phyloP scores from a whole-genome alignment of 2,113 vertebrate species.

The Pteronura brasiliensis region DNA sequence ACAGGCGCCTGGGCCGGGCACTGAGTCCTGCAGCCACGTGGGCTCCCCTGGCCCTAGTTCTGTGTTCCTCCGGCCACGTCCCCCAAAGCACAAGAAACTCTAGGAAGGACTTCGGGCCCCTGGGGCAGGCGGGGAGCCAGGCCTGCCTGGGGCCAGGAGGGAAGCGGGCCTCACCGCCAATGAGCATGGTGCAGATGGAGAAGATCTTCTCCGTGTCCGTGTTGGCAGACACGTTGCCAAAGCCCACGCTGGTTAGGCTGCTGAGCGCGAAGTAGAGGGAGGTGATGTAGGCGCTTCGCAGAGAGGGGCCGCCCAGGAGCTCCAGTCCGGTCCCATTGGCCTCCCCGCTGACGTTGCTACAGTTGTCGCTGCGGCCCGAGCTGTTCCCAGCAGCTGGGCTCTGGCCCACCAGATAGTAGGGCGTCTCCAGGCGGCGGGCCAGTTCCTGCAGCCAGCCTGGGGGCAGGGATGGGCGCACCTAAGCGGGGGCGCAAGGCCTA shows the following conservation, averaged over 20 bases:
- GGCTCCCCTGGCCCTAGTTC: background rate
- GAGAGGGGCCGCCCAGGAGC: constrained; percentile 78
- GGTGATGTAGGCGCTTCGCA: constrained; percentile 82
- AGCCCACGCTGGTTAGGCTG: constrained; percentile 83
- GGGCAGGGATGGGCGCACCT: background rate
- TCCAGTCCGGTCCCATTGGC: constrained; percentile 70
- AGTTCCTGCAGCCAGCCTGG: constrained; percentile 83
- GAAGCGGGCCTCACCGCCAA: constrained; percentile 76
- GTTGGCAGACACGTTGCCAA: constrained; percentile 83
- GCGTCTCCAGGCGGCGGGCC: constrained; percentile 79
- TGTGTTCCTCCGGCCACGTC: background rate
- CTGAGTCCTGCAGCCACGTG: background rate
- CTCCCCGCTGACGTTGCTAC: constrained; percentile 51
- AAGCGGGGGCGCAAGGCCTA: background rate
- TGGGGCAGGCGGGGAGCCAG: background rate
- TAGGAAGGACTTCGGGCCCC: background rate
- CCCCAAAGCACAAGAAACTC: background rate
- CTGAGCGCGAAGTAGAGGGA: constrained; percentile 84
- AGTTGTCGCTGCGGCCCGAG: constrained; percentile 68
- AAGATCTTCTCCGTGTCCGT: constrained; percentile 83
- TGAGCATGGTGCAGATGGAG: constrained; percentile 84
- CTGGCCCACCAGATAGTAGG: constrained; percentile 78
- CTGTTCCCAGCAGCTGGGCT: constrained; percentile 51
- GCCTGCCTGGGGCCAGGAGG: background rate
- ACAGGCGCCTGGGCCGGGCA: background rate